A percentile compares a stretch with the other conserved stretches of the same genome.
Evolutionary conservation across 2,888 invertebrate species (phyloP).

Genomic region (Acrobasis consociella): DNA sequence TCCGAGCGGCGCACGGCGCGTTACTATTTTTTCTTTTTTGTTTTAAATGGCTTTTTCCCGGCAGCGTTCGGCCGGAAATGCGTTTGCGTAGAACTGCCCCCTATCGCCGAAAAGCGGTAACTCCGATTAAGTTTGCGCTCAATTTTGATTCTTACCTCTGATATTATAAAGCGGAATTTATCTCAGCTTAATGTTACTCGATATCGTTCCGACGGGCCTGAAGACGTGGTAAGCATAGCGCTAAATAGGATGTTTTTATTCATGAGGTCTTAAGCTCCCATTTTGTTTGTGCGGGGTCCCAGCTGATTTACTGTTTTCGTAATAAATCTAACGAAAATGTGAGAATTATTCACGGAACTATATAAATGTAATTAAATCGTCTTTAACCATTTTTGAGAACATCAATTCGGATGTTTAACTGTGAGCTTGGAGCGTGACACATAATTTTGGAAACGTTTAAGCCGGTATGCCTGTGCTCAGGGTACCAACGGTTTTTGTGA

Average conservation of each 20-base stretch:
- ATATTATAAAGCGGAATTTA: slow-evolving; percentile 54
- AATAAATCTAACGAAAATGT: slow-evolving; percentile 73
- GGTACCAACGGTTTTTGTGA: slow-evolving; percentile 9
- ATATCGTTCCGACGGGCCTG: slow-evolving; percentile 54
- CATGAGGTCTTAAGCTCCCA: slow-evolving; percentile 76
- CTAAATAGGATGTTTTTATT: slow-evolving; percentile 82
- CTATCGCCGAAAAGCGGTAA: slow-evolving; percentile 64
- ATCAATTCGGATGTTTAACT: slow-evolving; percentile 24
- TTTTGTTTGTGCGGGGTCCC: slow-evolving; percentile 75
- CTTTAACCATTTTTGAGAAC: slow-evolving; percentile 30
- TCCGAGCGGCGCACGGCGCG: slow-evolving; percentile 80
- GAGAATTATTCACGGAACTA: slow-evolving; percentile 56
- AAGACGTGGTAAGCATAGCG: slow-evolving; percentile 69
- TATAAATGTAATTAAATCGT: slow-evolving; percentile 43
- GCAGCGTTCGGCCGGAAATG: slow-evolving; percentile 80
- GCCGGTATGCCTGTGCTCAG: slow-evolving; percentile 11
- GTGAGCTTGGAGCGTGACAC: slow-evolving; percentile 23
- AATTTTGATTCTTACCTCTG: slow-evolving; percentile 59
- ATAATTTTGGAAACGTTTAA: slow-evolving; percentile 22
- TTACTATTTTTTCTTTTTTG: slow-evolving; percentile 81
- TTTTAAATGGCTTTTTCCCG: slow-evolving; percentile 83
- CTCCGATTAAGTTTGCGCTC: slow-evolving; percentile 57
- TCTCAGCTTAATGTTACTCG: slow-evolving; percentile 37
- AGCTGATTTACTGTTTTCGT: slow-evolving; percentile 76
- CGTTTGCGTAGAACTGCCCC: slow-evolving; percentile 79